A percentile compares a stretch with the other conserved stretches of the same genome.
phyloP scores from a whole-genome alignment of 2,888 invertebrate genomes.

The Dynastes tityus region DNA sequence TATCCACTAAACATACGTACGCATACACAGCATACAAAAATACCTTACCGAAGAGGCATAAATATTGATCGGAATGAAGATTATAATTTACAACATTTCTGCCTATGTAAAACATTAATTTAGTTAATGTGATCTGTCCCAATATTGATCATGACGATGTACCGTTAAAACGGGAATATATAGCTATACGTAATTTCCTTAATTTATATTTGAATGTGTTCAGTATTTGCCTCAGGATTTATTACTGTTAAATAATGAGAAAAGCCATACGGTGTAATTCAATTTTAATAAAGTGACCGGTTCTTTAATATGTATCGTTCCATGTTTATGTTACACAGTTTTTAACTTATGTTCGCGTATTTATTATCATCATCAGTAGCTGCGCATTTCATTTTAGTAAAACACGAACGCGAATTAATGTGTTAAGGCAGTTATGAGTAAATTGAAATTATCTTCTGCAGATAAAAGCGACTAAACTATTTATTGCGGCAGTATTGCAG shows the following conservation, averaged over 20 bases:
- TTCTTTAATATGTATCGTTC: not conserved
- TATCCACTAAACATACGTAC: too few species aligned
- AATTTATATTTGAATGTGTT: constrained; percentile 34
- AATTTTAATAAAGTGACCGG: constrained; percentile 22
- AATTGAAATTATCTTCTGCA: not conserved
- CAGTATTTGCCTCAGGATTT: not conserved
- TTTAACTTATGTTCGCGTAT: not conserved
- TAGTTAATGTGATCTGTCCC: constrained; percentile 27
- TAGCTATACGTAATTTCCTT: constrained; percentile 12
- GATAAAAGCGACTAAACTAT: too few species aligned
- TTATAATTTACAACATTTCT: constrained; percentile 38
- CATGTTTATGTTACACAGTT: constrained; percentile 15
- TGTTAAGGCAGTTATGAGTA: not conserved
- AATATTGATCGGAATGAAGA: constrained; percentile 21
- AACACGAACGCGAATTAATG: constrained; percentile 7
- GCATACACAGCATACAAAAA: not conserved
- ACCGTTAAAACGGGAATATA: constrained; percentile 36
- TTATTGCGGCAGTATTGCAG: too few species aligned
- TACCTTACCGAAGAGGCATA: not conserved
- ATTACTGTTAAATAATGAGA: constrained; percentile 25
- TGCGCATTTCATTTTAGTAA: not conserved
- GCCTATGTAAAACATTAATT: constrained; percentile 16
- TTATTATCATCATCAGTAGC: constrained; percentile 9
- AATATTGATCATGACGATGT: constrained; percentile 25
- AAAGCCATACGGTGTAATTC: constrained; percentile 13